A percentile compares a stretch with the other conserved stretches of the same genome.
Evolutionary conservation across 2,797 vertebrate species (phyloP).

Genomic region (Peromyscus eremicus): DNA sequence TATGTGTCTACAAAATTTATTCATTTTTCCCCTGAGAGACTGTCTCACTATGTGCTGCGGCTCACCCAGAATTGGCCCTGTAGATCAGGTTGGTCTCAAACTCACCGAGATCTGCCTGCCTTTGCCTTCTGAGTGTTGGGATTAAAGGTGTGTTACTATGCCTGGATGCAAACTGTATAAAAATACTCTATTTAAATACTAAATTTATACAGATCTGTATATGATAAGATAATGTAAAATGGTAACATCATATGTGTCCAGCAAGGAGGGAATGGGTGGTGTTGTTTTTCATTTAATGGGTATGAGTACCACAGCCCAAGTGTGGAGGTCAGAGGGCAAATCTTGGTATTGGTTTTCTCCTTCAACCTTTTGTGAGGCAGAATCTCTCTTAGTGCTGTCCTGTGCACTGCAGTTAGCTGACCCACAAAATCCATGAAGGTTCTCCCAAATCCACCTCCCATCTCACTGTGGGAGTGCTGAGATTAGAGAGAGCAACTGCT

Average conservation of each 20-base stretch:
- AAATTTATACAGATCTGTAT: not conserved
- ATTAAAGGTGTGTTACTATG: not conserved
- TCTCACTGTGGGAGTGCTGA: not conserved
- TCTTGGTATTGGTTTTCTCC: not conserved
- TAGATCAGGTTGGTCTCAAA: not conserved
- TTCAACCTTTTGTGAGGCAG: not conserved
- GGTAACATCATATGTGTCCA: not conserved
- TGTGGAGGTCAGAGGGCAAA: not conserved
- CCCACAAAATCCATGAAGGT: not conserved
- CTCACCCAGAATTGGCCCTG: not conserved
- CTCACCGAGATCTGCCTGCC: not conserved
- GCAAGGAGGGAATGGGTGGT: not conserved
- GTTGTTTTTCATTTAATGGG: not conserved
- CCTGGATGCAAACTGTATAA: not conserved
- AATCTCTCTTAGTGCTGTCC: not conserved
- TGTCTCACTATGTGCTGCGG: not conserved
- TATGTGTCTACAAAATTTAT: constrained; percentile 20
- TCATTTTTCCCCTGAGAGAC: not conserved
- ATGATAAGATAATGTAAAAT: not conserved
- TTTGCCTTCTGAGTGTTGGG: not conserved
- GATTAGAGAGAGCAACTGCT: not conserved
- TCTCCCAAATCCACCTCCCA: too few relatives aligned
- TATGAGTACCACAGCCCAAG: too few relatives aligned
- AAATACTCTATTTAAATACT: not conserved
- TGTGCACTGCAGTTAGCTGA: not conserved